A percentile compares a stretch with the other conserved stretches of the same genome.
phyloP scores from a whole-genome alignment of 1,140 invertebrate genomes.

The Cyclina sinensis region DNA sequence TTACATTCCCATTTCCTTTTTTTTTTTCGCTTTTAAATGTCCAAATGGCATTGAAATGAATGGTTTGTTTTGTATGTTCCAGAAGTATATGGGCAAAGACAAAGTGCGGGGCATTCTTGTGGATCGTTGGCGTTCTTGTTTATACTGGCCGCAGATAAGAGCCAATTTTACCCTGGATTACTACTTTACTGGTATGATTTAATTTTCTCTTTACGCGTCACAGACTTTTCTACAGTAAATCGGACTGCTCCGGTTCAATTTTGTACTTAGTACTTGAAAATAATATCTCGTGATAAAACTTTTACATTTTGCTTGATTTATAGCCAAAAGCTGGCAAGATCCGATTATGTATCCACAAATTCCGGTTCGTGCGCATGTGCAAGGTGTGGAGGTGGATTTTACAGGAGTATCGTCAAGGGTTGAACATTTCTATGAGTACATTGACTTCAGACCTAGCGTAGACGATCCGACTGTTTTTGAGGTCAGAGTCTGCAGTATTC shows the following conservation, averaged over 20 bases:
- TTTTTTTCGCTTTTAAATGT: neutral
- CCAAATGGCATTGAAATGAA: neutral
- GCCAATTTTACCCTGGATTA: constrained; percentile 77
- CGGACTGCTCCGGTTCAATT: too few relatives aligned
- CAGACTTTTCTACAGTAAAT: too few relatives aligned
- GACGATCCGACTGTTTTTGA: constrained; percentile 21
- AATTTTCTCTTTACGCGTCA: too few relatives aligned
- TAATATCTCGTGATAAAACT: too few relatives aligned
- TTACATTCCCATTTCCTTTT: neutral
- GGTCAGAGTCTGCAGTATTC: too few relatives aligned
- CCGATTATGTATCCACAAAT: neutral
- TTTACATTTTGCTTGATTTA: neutral
- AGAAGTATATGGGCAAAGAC: neutral
- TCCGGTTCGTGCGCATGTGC: constrained; percentile 22
- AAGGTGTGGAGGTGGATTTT: neutral
- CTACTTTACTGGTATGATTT: constrained; percentile 76
- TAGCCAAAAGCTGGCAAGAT: constrained; percentile 22
- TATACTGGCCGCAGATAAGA: constrained; percentile 69
- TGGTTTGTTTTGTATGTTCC: neutral
- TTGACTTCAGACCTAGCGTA: constrained; percentile 11
- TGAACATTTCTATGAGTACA: constrained; percentile 46
- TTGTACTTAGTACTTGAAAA: too few relatives aligned
- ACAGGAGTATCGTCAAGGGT: neutral
- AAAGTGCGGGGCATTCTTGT: constrained; percentile 65
- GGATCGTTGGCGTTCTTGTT: constrained; percentile 74